Conservation (phyloP, 2,797 vertebrate genomes). For the Bovichtus diacanthus region DNA sequence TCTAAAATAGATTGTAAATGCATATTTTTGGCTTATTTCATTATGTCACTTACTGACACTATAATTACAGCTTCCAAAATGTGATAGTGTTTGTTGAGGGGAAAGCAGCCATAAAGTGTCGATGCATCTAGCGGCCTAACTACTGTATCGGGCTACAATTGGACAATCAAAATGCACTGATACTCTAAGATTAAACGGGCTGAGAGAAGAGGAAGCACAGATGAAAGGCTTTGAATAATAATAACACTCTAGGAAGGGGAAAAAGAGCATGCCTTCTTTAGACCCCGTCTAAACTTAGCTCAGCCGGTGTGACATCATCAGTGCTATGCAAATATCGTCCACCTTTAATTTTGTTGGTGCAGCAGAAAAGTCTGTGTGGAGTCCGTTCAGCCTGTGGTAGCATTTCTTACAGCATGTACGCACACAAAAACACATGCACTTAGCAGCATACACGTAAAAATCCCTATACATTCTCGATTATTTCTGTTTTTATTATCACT, state of each 20-base stretch:
- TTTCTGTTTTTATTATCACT: background rate
- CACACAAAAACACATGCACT: constrained; percentile 24
- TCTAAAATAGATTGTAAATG: constrained; percentile 6
- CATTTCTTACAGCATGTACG: constrained; percentile 13
- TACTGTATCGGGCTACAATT: background rate
- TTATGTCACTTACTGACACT: background rate
- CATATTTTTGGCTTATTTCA: background rate
- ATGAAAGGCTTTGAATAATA: constrained; percentile 51
- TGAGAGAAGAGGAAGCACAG: constrained; percentile 19
- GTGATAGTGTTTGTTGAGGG: background rate
- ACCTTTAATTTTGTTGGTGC: constrained; percentile 56
- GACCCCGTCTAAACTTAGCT: constrained; percentile 79
- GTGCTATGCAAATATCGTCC: constrained; percentile 60
- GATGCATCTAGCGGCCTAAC: background rate
- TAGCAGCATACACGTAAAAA: background rate
- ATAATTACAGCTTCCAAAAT: constrained; percentile 1
- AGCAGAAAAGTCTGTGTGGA: constrained; percentile 39
- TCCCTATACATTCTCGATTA: too few relatives aligned
- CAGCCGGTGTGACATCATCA: constrained; percentile 78
- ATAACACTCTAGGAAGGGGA: constrained; percentile 37
- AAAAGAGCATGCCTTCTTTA: constrained; percentile 30
- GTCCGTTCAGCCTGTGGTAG: constrained; percentile 7
- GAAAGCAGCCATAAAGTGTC: background rate
- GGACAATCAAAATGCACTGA: constrained; percentile 37
- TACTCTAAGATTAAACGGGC: constrained; percentile 44